phyloP scores from a whole-genome alignment of 2,797 vertebrate species.

The Darevskia mixta region DNA sequence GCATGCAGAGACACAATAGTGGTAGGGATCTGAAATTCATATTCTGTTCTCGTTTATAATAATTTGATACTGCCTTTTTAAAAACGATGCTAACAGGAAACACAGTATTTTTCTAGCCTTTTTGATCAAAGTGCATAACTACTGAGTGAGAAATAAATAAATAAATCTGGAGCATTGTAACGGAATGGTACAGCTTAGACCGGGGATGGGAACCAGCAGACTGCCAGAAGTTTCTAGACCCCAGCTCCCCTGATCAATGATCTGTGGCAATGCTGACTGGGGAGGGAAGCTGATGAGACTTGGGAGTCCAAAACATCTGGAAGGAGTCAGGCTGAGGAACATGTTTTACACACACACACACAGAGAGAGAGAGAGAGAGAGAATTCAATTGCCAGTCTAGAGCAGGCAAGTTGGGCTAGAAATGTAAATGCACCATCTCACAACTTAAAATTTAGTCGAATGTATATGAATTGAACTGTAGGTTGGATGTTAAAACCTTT shows the following conservation, averaged over 20 bases:
- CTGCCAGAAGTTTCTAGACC: too few species aligned
- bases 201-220: too few species aligned
- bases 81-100: not conserved
- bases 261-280: too few species aligned
- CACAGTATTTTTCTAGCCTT: not conserved
- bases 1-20: not conserved
- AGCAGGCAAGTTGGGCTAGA: not conserved
- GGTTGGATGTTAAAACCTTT: not conserved
- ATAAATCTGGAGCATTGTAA: not conserved
- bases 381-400: not conserved
- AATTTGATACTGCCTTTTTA: not conserved
- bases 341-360: too few species aligned
- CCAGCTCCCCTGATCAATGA: too few species aligned
- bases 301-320: too few species aligned
- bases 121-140: not conserved
- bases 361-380: too few species aligned
- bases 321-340: too few species aligned
- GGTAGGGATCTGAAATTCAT: not conserved
- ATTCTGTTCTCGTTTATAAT: not conserved
- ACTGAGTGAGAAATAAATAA: fast-evolving
- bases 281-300: too few species aligned
- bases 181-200: not conserved
- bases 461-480: not conserved
- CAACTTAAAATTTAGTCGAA: not conserved
- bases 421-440: not conserved